Base-by-base conservation (phyloP, 2,888 invertebrate species). In the Crocallis elinguaria region DNA sequence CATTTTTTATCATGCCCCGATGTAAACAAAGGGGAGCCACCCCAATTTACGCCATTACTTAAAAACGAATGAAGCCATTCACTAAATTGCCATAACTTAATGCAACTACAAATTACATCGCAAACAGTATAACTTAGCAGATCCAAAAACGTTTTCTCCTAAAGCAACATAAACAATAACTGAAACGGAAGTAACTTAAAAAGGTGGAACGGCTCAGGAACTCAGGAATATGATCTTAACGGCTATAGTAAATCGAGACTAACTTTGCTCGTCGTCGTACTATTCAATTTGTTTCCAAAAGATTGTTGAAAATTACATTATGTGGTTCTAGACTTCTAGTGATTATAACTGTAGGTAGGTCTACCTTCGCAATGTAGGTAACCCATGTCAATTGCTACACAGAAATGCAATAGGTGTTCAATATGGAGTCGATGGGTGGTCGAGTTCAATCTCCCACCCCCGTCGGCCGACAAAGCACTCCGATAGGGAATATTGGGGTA, bases 401-500 rank as follows among this genome's bases (percentile, higher is more conserved):
- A 63, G 51, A 52, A 52, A 54, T 66, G 61, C 59, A 66, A 64
- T 67, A 73, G 60, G 60, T 63, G 64, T 62, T 64, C 67, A 71
- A 74, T 76, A 71, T 71, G 66, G 60, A 61, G 59, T 59, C 63
- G 56, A 61, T 58, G 66, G 67, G 38, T 43, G 51, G 46, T 38
- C 32, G 35, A 70, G 57, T 62, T 69, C 66, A 70, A 69, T 69
- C 71, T 70, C 68, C 71, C 65, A 49, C 61, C 64, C 51, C 36
- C 37, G 30, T 41, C 57, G 33, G 66, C 66, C 71, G 69, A 78
- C 77, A 76, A 75, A 79, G 79, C 79, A 66, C 73, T 78, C 75
- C 77, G 70, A 69, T 62, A 68, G 79, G 75, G 81, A 83, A 81
- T 84, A 86, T 84, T 79, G 78, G 77, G 74, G 69, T 74, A 75